A percentile compares a stretch with the other conserved stretches of the same genome.
phyloP scores from a whole-genome alignment of 1,140 invertebrate genomes.

The Pararge aegeria region DNA sequence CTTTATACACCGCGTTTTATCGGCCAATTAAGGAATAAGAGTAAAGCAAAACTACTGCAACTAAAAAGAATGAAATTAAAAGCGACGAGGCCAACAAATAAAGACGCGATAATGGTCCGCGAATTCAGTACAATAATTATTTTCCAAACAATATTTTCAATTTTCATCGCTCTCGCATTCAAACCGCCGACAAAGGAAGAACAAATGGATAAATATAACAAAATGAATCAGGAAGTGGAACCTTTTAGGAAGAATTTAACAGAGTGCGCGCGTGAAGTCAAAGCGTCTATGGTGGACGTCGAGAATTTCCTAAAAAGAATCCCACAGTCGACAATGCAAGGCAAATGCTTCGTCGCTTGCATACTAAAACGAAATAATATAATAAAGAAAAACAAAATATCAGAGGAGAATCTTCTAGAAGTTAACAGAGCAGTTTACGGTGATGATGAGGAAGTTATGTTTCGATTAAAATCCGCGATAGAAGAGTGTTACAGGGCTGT shows the following conservation, averaged over 20 bases:
- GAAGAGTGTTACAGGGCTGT: conserved; percentile 48
- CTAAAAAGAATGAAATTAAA: conserved; percentile 5
- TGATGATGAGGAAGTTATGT: conserved; percentile 61
- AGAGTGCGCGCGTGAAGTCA: conserved; percentile 66
- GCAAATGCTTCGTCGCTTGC: conserved; percentile 73
- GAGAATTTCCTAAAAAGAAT: conserved; percentile 67
- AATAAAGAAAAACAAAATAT: conserved; percentile 65
- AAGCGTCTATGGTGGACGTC: conserved; percentile 60
- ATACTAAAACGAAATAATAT: conserved; percentile 65
- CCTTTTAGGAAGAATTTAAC: conserved; percentile 67
- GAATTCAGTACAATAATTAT: conserved; percentile 4
- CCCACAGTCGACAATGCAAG: conserved; percentile 57
- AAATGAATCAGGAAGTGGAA: conserved; percentile 62
- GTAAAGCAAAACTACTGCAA: not conserved
- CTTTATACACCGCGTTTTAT: not conserved
- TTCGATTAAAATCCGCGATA: conserved; percentile 50
- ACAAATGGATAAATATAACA: conserved; percentile 54
- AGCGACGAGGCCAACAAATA: too few species aligned
- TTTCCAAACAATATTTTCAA: conserved; percentile 26
- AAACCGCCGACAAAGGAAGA: conserved; percentile 57
- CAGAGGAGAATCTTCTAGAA: conserved; percentile 50
- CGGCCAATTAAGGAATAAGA: conserved; percentile 8
- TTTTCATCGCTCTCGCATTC: conserved; percentile 45
- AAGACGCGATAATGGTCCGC: not conserved
- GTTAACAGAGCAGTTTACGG: conserved; percentile 60